phyloP scores from a whole-genome alignment of 1,140 invertebrate species.

The Pristionchus pacificus region DNA sequence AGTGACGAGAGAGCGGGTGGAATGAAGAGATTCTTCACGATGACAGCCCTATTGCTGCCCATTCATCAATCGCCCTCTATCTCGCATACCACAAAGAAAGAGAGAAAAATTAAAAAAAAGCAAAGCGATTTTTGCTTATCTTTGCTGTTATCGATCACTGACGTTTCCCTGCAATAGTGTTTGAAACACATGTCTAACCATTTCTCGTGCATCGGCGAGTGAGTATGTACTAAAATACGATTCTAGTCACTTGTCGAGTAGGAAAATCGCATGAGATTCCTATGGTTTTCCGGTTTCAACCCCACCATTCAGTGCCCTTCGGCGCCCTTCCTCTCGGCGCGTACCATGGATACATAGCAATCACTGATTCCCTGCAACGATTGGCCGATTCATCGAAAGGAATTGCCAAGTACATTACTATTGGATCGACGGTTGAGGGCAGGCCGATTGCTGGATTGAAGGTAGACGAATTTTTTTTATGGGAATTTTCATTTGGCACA shows the following conservation, averaged over 20 bases:
- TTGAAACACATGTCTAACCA: constrained; percentile 7
- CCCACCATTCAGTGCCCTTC: neutral
- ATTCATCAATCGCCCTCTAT: no score
- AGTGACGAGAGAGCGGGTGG: no score
- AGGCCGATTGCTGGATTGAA: constrained; percentile 42
- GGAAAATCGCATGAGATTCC: constrained; percentile 8
- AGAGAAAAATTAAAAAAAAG: no score
- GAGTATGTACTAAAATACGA: constrained; percentile 9
- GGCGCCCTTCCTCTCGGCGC: constrained; percentile 35
- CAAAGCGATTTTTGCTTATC: no score
- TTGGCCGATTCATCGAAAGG: constrained; percentile 26
- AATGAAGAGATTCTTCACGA: no score
- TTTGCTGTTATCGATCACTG: no score
- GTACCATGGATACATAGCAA: constrained; percentile 38
- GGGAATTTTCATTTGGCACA: no score
- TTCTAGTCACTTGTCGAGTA: constrained; percentile 10
- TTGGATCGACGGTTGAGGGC: constrained; percentile 38
- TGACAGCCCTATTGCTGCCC: no score
- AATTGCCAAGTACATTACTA: constrained; percentile 25
- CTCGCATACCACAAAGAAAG: no score
- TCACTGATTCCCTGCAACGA: constrained; percentile 36
- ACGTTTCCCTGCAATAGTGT: no score
- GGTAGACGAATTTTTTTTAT: constrained; percentile 30
- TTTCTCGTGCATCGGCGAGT: neutral
- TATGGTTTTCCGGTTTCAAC: neutral